phyloP scores from a whole-genome alignment of 1,140 invertebrate genomes.

The Polypedilum vanderplanki region DNA sequence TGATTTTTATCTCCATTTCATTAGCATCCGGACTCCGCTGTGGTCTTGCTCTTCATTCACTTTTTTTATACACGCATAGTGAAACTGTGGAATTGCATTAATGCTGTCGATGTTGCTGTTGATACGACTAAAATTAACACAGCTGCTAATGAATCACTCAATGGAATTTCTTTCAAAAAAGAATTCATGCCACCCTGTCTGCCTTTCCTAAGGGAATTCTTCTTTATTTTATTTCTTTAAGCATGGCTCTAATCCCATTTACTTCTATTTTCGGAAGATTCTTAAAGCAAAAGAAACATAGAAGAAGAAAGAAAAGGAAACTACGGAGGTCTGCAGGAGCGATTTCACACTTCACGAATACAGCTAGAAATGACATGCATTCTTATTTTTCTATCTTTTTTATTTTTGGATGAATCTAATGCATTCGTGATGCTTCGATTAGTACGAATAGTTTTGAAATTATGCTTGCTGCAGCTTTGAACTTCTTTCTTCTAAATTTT shows the following conservation, averaged over 20 bases:
- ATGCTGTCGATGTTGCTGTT: neutral
- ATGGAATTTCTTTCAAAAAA: neutral
- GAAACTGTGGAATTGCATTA: neutral
- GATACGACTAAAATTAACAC: neutral
- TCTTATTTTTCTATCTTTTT: neutral
- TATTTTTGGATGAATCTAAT: neutral
- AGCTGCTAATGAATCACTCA: neutral
- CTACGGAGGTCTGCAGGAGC: neutral
- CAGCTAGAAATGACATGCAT: neutral
- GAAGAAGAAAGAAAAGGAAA: neutral
- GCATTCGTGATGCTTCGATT: conserved; percentile 24
- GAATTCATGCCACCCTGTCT: conserved; percentile 17
- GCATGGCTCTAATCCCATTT: neutral
- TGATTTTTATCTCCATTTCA: conserved; percentile 28
- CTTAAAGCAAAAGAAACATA: neutral
- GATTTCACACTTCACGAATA: conserved; percentile 23
- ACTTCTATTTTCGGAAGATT: neutral
- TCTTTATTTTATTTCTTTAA: neutral
- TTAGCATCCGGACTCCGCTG: conserved; percentile 24
- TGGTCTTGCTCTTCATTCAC: neutral
- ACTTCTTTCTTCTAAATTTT: too few relatives aligned
- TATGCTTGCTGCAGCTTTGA: conserved; percentile 7
- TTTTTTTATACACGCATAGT: neutral
- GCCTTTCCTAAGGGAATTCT: conserved; percentile 12
- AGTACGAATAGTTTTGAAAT: neutral